These are phyloP conservation scores for Anabas testudineus DNA, from an alignment of 2,797 vertebrate genomes.

Conservation along the genomic window DNA sequence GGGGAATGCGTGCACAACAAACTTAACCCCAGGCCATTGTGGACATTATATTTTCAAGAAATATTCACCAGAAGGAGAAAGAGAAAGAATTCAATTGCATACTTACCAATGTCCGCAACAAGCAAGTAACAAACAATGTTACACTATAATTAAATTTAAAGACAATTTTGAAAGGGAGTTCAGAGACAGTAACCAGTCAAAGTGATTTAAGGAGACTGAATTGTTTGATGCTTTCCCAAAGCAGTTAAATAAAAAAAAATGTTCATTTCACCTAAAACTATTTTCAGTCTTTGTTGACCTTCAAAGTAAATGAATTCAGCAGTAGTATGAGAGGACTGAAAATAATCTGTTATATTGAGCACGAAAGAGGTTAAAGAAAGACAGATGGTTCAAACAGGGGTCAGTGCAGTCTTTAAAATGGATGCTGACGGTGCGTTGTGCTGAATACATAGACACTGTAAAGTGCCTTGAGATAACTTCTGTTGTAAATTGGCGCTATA, in stretches of 20 bases:
- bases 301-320: slow-evolving; percentile 41
- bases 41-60: slow-evolving; percentile 4
- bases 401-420: slow-evolving; percentile 9
- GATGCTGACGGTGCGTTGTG: no score
- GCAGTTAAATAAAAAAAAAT: slow-evolving; percentile 3
- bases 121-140: background rate
- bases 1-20: slow-evolving; percentile 71
- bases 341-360: slow-evolving; percentile 17
- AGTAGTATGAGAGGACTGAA: slow-evolving; percentile 37
- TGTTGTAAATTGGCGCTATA: no score
- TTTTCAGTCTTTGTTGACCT: slow-evolving; percentile 42
- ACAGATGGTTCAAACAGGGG: slow-evolving; percentile 14
- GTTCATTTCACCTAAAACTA: background rate
- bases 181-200: slow-evolving; percentile 7
- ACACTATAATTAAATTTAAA: background rate
- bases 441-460: no score
- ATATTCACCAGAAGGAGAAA: background rate
- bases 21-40: slow-evolving; percentile 54
- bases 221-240: slow-evolving; percentile 1
- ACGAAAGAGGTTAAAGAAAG: slow-evolving; percentile 19
- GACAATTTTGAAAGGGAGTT: background rate
- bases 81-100: background rate
- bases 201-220: background rate
- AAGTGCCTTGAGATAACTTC: no score
- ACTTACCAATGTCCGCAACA: slow-evolving; percentile 5